These are phyloP conservation scores for Hemitrygon akajei DNA, from an alignment of 2,797 vertebrate species.

Conservation along the genomic window DNA sequence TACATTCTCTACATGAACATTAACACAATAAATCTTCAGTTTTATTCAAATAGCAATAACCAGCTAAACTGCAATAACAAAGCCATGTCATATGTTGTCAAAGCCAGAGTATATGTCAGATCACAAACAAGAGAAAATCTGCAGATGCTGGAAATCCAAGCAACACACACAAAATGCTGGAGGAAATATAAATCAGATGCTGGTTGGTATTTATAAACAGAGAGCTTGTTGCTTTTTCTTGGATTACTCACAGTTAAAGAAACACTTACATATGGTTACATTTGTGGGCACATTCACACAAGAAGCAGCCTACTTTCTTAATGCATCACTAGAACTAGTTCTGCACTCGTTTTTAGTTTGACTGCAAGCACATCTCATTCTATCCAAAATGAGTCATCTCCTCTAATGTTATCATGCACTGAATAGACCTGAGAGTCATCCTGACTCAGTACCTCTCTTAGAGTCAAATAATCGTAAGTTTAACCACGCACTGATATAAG, in stretches of 20 bases:
- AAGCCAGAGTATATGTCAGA: neutral
- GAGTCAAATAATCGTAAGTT: neutral
- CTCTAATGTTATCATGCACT: neutral
- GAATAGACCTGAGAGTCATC: neutral
- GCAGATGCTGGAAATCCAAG: too few relatives aligned
- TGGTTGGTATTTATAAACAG: neutral
- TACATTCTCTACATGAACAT: neutral
- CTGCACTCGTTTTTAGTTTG: neutral
- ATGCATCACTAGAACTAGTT: neutral
- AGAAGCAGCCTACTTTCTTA: neutral
- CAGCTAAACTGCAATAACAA: neutral
- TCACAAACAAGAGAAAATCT: too few relatives aligned
- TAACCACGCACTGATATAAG: neutral
- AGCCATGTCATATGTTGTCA: neutral
- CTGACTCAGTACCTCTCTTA: neutral
- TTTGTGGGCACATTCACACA: neutral
- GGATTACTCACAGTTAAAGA: neutral
- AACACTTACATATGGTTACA: neutral
- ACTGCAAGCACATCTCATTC: neutral
- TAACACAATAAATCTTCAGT: neutral
- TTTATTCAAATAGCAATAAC: neutral
- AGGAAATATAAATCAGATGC: neutral
- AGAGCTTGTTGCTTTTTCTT: neutral
- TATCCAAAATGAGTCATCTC: neutral
- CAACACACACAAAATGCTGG: too few relatives aligned